A percentile compares a stretch with the other conserved stretches of the same genome.
phyloP scores from a whole-genome alignment of 2,888 invertebrate genomes.

The Oligia latruncula region DNA sequence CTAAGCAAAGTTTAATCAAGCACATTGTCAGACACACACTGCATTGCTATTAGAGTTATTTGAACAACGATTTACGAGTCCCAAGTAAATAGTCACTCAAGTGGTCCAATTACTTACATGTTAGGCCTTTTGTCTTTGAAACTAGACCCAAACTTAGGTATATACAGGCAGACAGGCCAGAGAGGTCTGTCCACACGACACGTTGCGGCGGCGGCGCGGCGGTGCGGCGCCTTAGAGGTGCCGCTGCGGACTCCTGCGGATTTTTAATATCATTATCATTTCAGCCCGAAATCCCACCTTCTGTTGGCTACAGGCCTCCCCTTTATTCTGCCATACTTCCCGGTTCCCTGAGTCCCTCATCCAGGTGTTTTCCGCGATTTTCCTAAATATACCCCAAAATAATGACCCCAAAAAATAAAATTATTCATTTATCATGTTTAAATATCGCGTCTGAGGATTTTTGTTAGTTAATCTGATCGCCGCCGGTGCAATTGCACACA shows the following conservation, averaged over 20 bases:
- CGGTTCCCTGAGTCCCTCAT: too few species aligned
- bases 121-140: constrained; percentile 30
- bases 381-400: background rate
- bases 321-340: too few species aligned
- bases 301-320: too few species aligned
- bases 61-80: constrained; percentile 29
- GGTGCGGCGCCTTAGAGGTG: background rate
- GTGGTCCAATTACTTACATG: background rate
- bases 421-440: background rate
- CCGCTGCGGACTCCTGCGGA: background rate
- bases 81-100: constrained; percentile 18
- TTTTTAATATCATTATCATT: too few species aligned
- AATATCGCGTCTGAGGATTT: background rate
- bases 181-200: background rate
- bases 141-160: background rate
- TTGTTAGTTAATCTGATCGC: background rate
- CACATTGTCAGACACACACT: constrained; percentile 11
- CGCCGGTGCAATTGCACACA: background rate
- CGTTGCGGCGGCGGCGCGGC: too few species aligned
- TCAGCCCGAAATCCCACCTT: too few species aligned
- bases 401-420: background rate
- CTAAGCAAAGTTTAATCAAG: constrained; percentile 23
- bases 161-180: background rate
- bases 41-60: constrained; percentile 19
- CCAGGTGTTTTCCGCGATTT: too few species aligned